A percentile compares a stretch with the other conserved stretches of the same genome.
Evolutionary conservation across 2,888 invertebrate genomes (phyloP).

Genomic region (Sceliomorpha sp.): DNA sequence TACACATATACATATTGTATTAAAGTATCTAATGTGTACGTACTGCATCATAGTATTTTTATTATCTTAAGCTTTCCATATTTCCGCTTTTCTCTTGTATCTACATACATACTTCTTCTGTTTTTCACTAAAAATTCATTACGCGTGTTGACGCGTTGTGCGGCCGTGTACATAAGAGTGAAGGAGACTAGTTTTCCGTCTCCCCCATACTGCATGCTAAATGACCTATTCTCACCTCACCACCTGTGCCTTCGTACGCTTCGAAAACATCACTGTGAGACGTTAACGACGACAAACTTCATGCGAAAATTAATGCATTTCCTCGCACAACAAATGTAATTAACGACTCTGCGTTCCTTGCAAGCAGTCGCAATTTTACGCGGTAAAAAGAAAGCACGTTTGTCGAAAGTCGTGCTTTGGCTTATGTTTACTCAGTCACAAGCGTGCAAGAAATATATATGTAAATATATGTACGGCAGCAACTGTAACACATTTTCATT

Average conservation of each 20-base stretch:
- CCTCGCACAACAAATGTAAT: constrained; percentile 32
- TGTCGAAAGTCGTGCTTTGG: constrained; percentile 39
- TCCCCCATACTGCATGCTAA: constrained; percentile 39
- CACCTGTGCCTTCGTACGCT: constrained; percentile 41
- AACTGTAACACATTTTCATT: constrained; percentile 3
- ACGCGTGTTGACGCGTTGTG: constrained; percentile 76
- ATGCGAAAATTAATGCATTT: constrained; percentile 29
- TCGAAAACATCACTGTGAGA: constrained; percentile 34
- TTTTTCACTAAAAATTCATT: constrained; percentile 55
- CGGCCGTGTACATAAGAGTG: constrained; percentile 70
- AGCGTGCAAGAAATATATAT: neutral
- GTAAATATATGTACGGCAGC: constrained; percentile 10
- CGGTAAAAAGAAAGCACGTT: constrained; percentile 29
- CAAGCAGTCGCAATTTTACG: constrained; percentile 34
- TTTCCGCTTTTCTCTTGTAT: constrained; percentile 28
- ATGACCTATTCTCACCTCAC: constrained; percentile 51
- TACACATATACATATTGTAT: too few relatives aligned
- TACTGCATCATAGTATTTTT: neutral
- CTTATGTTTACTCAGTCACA: constrained; percentile 16
- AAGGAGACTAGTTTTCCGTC: constrained; percentile 37
- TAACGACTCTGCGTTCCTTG: constrained; percentile 52
- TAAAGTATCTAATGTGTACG: too few relatives aligned
- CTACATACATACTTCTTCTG: constrained; percentile 19
- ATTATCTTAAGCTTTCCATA: constrained; percentile 19
- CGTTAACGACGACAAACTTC: constrained; percentile 42